Conservation (phyloP, 1,140 invertebrate genomes). For the Dufourea novaeangliae region DNA sequence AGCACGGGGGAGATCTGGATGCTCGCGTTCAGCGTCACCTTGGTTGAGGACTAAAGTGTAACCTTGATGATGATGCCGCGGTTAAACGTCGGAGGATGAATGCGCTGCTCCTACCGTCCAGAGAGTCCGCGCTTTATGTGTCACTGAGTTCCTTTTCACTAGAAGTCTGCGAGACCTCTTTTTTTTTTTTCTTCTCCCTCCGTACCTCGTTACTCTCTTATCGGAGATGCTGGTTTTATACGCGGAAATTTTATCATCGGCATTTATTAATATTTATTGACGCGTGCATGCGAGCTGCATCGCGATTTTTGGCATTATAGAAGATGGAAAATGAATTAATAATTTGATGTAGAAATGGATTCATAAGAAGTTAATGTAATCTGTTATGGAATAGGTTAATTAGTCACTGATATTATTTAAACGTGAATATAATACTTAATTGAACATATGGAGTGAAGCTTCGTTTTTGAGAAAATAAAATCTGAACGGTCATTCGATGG, state of each 20-base stretch:
- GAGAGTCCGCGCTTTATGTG: conserved; percentile 1
- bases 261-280: conserved; percentile 1
- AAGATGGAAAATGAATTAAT: neutral
- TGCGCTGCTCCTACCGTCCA: neutral
- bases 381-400: no score
- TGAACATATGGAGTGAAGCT: no score
- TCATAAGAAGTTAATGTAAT: no score
- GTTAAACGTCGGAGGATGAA: conserved; percentile 22
- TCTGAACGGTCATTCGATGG: no score
- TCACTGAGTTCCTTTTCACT: conserved; percentile 19
- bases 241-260: neutral
- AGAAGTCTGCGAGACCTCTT: neutral
- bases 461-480: no score
- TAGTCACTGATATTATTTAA: no score
- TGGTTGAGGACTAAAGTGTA: conserved; percentile 9
- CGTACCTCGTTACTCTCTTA: neutral
- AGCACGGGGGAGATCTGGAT: conserved; percentile 35
- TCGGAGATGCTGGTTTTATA: neutral
- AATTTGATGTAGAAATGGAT: no score
- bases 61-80: conserved; percentile 39
- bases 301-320: no score
- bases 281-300: neutral
- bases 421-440: no score
- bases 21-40: neutral
- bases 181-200: neutral